A percentile compares a stretch with the other conserved stretches of the same genome.
phyloP scores from a whole-genome alignment of 2,888 invertebrate species.

The Brachycybe producta region DNA sequence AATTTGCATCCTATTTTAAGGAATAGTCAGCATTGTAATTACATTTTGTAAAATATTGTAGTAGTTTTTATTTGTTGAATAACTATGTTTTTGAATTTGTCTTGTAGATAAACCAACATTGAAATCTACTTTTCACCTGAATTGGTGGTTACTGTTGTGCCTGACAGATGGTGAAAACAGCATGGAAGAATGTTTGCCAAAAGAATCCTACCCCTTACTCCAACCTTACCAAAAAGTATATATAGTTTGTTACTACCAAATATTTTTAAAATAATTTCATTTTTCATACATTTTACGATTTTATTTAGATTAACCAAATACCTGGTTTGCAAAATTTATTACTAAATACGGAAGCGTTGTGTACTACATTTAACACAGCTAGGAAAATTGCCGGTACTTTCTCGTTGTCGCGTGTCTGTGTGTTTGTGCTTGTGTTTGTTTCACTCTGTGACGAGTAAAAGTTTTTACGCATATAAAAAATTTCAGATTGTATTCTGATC shows the following conservation, averaged over 20 bases:
- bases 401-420: too few species aligned
- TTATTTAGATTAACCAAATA: slow-evolving; percentile 24
- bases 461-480: too few species aligned
- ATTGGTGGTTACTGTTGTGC: slow-evolving; percentile 26
- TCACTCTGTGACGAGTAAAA: too few species aligned
- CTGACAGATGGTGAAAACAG: slow-evolving; percentile 25
- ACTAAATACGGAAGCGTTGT: slow-evolving; percentile 26
- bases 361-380: slow-evolving; percentile 23
- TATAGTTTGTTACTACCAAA: not conserved
- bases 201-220: slow-evolving; percentile 19
- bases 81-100: too few species aligned
- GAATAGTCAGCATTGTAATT: too few species aligned
- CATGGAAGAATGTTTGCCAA: slow-evolving; percentile 21
- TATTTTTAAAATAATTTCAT: not conserved
- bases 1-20: too few species aligned
- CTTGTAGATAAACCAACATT: too few species aligned
- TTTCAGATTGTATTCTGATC: not conserved
- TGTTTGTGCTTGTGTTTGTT: slow-evolving; percentile 1
- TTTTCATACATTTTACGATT: not conserved
- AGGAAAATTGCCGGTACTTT: slow-evolving; percentile 23
- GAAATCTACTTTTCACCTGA: too few species aligned
- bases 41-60: too few species aligned
- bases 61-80: too few species aligned
- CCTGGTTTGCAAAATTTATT: slow-evolving; percentile 25
- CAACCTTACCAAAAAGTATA: slow-evolving; percentile 20